Evolutionary conservation across 2,888 invertebrate species (phyloP).

Genomic region (Eudasyphora cyanicolor): DNA sequence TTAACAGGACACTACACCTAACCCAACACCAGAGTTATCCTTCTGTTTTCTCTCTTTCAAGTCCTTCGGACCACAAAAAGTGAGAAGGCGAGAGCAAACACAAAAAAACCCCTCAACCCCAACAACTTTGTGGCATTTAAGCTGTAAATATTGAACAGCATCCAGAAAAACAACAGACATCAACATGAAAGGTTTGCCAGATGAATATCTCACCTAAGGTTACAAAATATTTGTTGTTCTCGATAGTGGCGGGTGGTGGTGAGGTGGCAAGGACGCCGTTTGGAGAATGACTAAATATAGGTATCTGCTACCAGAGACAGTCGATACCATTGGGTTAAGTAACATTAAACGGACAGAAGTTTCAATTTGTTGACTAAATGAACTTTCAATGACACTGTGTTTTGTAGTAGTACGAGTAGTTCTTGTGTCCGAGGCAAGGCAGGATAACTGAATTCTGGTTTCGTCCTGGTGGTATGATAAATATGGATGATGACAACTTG

Average conservation of each 20-base stretch:
- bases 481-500: background rate
- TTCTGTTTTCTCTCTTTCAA: background rate
- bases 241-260: background rate
- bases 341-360: slow-evolving; percentile 39
- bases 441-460: background rate
- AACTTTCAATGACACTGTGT: slow-evolving; percentile 50
- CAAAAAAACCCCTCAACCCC: no score
- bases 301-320: background rate
- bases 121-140: slow-evolving; percentile 13
- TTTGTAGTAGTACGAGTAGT: no score
- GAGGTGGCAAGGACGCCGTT: background rate
- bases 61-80: background rate
- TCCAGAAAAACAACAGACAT: background rate
- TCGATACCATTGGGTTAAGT: background rate
- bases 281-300: background rate
- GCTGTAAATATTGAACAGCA: slow-evolving; percentile 15
- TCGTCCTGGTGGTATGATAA: background rate
- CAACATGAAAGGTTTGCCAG: background rate
- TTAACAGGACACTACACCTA: background rate
- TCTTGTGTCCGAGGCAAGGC: background rate
- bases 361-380: slow-evolving; percentile 62
- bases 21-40: background rate
- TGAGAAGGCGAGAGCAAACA: background rate
- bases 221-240: slow-evolving; percentile 8
- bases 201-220: slow-evolving; percentile 4